Evolutionary conservation across 2,888 invertebrate genomes (phyloP), one percentile per base, ranked within the genome.

Genomic region (Conomelus anceps): DNA sequence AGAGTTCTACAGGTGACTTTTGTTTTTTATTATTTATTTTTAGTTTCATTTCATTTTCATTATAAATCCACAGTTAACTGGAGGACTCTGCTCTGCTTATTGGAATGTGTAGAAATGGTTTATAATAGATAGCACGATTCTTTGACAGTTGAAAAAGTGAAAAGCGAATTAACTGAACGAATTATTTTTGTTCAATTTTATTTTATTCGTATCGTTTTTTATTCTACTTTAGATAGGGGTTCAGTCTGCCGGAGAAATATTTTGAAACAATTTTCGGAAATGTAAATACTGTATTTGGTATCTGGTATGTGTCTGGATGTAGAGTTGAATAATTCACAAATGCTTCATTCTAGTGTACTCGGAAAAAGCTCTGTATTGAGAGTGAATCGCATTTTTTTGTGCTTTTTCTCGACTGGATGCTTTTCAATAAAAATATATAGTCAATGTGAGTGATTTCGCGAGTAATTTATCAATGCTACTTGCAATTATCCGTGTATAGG

Each of bases 1-100:
- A 97, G 96, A 97, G 97, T 94, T 94, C 97, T 94, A 95, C 97
- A 95, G 97, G 97, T 97, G 97, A 97, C 89, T 91, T 90, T 87
- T 89, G 86, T 89, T 90, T 91, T 90, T 90, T 88, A 86, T 87
- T 88, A 22, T 88, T 63, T 89, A 24, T 86, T 86, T 89, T 92
- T 92, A 92, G 91, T 93, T 92, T 91, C 92, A 92, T 92, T 92
- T 92, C 92, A 92, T 92, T 92, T 91, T 91, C 17, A 90, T 88
- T 89, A 89, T 87, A 89, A 89, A 90, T 85, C 63, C 23, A 23
- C 88, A 84, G 63, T 63, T 63, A 63, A 63, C 63, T 63, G 63
- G 63, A 41, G 41, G 23, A 63, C 84, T 23, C 88, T 88, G 88
- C 84, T 88, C 86, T 86, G 86, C 24, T 86, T 86, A 26, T 24